Base-by-base conservation (phyloP, 1,140 invertebrate species). In the Tetraneura akinire region DNA sequence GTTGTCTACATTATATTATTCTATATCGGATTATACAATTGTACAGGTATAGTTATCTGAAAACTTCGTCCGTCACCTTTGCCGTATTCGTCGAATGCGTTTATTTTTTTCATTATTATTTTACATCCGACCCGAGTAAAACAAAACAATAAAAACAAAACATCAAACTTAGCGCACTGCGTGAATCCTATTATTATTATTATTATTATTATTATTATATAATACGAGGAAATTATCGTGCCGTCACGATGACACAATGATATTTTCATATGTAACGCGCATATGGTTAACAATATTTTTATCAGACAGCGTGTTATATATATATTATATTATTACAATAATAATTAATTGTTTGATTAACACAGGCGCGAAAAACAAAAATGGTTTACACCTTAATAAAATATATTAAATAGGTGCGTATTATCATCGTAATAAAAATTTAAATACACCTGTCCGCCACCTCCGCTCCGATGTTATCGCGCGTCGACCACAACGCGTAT, bases 281-380 rank as follows among this genome's bases (percentile, higher is more conserved):
- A 10, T 23, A 10, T 29, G 68, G n/a, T 26, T 70, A 70, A n/a
- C 9, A 32, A 42, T 21, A 51, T 51, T 21, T 29, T 60, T 66
- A 42, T 42, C 18, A 42, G 47, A 71, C n/a, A n/a, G n/a, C 68
- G 32, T 32, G 18, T 53, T 51, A 49, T n/a, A n/a, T n/a, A n/a
- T n/a, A n/a, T n/a, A n/a, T 51, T 71, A 51, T 71, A 16, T 18
- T 71, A 26, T 51, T 14, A 16, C 23, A 23, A 66, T 57, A 23
- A 62, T 78, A 76, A 78, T 78, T 78, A 78, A 78, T 78, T 78
- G 74, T 78, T 78, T 60, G 16, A 42, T 16, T 66, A 32, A 37
- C 18, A 23, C n/a, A 4, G 55, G 18, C 37, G 37, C 32, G n/a
- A 11, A 26, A 21, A 37, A 37, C 32, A 8, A 37, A 37, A 3